These are phyloP conservation scores for Hirudo medicinalis DNA, from an alignment of 1,140 invertebrate species.

Conservation along the genomic window DNA sequence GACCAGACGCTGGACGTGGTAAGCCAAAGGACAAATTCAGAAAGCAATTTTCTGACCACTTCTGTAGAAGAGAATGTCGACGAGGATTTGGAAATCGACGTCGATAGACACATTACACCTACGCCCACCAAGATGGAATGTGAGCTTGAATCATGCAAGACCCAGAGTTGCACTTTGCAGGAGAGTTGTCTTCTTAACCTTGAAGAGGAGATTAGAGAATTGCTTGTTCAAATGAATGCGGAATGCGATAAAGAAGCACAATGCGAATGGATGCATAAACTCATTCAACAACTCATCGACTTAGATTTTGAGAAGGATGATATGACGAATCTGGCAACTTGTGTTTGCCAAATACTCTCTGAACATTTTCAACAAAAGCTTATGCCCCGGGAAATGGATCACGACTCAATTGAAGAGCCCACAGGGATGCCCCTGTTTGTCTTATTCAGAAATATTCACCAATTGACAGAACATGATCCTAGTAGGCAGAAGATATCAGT, in stretches of 20 bases:
- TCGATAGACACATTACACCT: too few relatives aligned
- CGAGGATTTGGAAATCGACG: slow-evolving; percentile 45
- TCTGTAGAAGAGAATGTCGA: slow-evolving; percentile 55
- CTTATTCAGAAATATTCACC: slow-evolving; percentile 59
- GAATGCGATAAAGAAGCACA: slow-evolving; percentile 53
- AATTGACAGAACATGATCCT: slow-evolving; percentile 59
- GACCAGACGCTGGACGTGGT: slow-evolving; percentile 11
- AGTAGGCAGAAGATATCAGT: slow-evolving; percentile 57
- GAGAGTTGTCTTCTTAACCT: slow-evolving; percentile 44
- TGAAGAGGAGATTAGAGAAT: slow-evolving; percentile 50
- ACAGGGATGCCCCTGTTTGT: slow-evolving; percentile 67
- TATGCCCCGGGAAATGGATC: slow-evolving; percentile 44
- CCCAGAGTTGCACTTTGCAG: slow-evolving; percentile 10
- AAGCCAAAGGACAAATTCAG: slow-evolving; percentile 28
- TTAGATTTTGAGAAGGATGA: slow-evolving; percentile 53
- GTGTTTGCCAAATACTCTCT: slow-evolving; percentile 44
- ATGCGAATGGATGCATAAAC: slow-evolving; percentile 56
- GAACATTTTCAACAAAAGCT: slow-evolving; percentile 43
- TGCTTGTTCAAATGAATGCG: slow-evolving; percentile 52
- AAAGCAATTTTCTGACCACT: slow-evolving; percentile 44
- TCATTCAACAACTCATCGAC: slow-evolving; percentile 51
- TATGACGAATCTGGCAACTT: slow-evolving; percentile 43
- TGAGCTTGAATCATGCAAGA: too few relatives aligned
- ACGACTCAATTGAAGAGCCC: slow-evolving; percentile 54
- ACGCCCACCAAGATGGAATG: too few relatives aligned